Evolutionary conservation across 2,113 vertebrate genomes (phyloP), one percentile per base, ranked within the genome.

Genomic region (Struthidea cinerea): DNA sequence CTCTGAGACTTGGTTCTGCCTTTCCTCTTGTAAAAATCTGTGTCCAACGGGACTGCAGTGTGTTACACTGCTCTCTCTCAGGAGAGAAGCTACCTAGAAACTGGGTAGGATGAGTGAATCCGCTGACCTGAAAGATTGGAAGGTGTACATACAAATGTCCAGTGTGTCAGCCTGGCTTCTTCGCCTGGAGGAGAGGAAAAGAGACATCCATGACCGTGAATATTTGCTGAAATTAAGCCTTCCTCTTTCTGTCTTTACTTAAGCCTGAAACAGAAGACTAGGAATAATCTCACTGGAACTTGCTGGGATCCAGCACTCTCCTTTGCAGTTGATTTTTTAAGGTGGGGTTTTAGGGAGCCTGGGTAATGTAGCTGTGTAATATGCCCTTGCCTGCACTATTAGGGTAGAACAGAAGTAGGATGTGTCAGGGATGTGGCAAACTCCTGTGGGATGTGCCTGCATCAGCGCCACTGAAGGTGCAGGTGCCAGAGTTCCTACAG

Each of bases 371-470:
- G 46, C n/a, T 60, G 33, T 17, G 30, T 27, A 1, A 41, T 24
- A 11, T 2, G 8, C 15, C 23, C 24, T 23, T 78, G 19, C 28
- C 64, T 52, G n/a, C 16, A 6, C 74, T 87, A 2, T 26, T 16
- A 30, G 55, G 23, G 30, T 14, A 33, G 33, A 6, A 11, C 49
- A 89, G 47, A 47, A 64, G n/a, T 12, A 30, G 27, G 28, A 59
- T 11, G 9, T 10, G 13, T 69, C 27, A 52, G 41, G 35, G 18
- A 49, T n/a, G n/a, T 1, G 4, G 5, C 13, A 59, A 35, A n/a
- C 6, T 55, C 42, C 61, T 2, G 1, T 12, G 55, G 22, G 21
- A 57, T 64, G 22, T 0, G 0, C 18, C 68, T 37, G 23, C 0
- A 0, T 14, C 1, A 0, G 13, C 44, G 28, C 42, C 27, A 41